Evolutionary conservation across 2,113 vertebrate species (phyloP).

Genomic region (Ptyas mucosa): DNA sequence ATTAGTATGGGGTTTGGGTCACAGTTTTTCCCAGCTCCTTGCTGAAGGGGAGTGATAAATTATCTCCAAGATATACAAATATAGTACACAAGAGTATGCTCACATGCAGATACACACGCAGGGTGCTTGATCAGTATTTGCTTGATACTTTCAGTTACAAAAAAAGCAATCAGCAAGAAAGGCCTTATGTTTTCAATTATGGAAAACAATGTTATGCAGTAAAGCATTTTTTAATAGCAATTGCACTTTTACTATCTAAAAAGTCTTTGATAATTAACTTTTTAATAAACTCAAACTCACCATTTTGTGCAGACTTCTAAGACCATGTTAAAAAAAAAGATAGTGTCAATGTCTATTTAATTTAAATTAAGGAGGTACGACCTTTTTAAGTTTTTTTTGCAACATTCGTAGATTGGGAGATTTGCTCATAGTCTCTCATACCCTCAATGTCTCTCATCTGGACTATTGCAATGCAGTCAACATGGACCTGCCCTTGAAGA

Average conservation of each 20-base stretch:
- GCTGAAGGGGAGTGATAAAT: background rate
- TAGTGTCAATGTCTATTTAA: background rate
- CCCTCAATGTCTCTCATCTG: background rate
- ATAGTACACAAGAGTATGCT: background rate
- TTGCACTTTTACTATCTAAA: conserved; percentile 42
- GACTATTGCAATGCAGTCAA: background rate
- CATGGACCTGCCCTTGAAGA: background rate
- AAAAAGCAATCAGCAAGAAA: background rate
- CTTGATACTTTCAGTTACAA: background rate
- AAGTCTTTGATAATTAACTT: conserved; percentile 4
- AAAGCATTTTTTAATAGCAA: conserved; percentile 16
- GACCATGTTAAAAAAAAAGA: background rate
- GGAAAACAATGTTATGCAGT: conserved; percentile 31
- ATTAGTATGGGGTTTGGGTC: background rate
- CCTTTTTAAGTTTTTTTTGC: background rate
- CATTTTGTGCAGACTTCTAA: background rate
- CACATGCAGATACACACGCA: accelerated
- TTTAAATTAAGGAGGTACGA: background rate
- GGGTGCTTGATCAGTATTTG: background rate
- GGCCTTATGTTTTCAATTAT: conserved; percentile 6
- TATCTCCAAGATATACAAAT: too few species aligned
- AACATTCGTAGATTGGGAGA: background rate
- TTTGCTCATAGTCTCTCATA: background rate
- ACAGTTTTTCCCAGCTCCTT: background rate
- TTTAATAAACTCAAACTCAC: conserved; percentile 10